Evolutionary conservation across 2,888 invertebrate species (phyloP), one percentile per base, ranked within the genome.

Genomic region (Archaeoteleia sp.): DNA sequence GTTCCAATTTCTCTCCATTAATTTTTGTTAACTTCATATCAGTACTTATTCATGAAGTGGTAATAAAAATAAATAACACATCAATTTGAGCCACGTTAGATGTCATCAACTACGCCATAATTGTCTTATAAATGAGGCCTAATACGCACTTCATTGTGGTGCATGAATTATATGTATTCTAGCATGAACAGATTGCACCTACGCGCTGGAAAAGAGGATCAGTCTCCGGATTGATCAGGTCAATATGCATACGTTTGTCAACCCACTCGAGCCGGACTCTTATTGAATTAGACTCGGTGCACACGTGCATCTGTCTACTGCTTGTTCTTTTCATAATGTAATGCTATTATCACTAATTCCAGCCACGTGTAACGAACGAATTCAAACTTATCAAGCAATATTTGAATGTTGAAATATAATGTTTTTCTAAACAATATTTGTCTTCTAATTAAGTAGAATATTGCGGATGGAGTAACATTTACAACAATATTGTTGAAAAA

Each of bases 321-420:
- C 35, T 39, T 30, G 48, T 15, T 39, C 37, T 45, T 35, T 43
- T 43, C 43, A 15, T 30, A 15, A 27, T 82, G 14, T 29, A 13
- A 30, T 82, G 78, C 82, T 78, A 83, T 83, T 83, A 83, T 81
- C 73, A 73, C 74, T 81, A 80, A 81, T 81, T 83, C 82, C 30
- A 29, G 37, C 39, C 43, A 6, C 45, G 42, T 34, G 40, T 48
- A 45, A 40, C 17, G 53, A 53, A 57, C 15, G 34, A 5, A 15
- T 48, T 35, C 9, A 5, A 7, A 29, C 9, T 8, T 29, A 60
- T n/a, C n/a, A n/a, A n/a, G n/a, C n/a, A n/a, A n/a, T n/a, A n/a
- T n/a, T n/a, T n/a, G n/a, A n/a, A n/a, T n/a, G n/a, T n/a, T n/a
- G n/a, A n/a, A n/a, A n/a, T n/a, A n/a, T n/a, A n/a, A n/a, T n/a